Base-by-base conservation (phyloP, 2,797 vertebrate genomes). In the Rhodeus uyekii region DNA sequence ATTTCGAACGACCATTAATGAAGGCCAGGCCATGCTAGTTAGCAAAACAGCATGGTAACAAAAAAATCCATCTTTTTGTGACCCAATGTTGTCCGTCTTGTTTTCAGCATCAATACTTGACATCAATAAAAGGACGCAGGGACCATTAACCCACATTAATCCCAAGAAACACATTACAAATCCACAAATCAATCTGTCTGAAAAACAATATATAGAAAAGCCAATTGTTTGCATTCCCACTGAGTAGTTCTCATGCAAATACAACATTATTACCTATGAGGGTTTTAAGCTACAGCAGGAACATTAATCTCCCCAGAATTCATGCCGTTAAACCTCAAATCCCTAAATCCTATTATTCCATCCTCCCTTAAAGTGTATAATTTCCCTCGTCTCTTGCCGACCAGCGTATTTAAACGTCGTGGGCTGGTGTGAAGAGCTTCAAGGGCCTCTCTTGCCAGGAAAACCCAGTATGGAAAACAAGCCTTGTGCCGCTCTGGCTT, bases 401-500 rank as follows among this genome's bases (percentile, higher is more conserved):
- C 63, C 61, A 58, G 32, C 32, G 74, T 83, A 61, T 83, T 83
- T 85, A 85, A 82, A 80, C 19, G 22, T 63, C 4, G 69, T 77
- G 80, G 55, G 46, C 84, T 69, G 80, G 82, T 79, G 74, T 74
- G 60, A 76, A 80, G 53, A 82, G 46, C 68, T 73, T 85, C 80
- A 82, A 79, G 64, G 50, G 60, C 80, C 65, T 80, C 71, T 79
- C 48, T 50, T 77, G 64, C 83, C 64, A 86, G 73, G 48, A 84
- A 83, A 83, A 50, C 60, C 39, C 73, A 85, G 79, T 85, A 83
- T 46, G 10, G 61, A 76, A 83, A 87, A 42, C 65, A 58, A 82
- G 76, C 69, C 69, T 73, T 1, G 36, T 53, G 63, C 22, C 53
- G 27, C 38, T 78, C 3, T 4, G 72, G 36, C 58, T 83, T 29